Base-by-base conservation (phyloP, 2,888 invertebrate genomes). In the Spisula solida region DNA sequence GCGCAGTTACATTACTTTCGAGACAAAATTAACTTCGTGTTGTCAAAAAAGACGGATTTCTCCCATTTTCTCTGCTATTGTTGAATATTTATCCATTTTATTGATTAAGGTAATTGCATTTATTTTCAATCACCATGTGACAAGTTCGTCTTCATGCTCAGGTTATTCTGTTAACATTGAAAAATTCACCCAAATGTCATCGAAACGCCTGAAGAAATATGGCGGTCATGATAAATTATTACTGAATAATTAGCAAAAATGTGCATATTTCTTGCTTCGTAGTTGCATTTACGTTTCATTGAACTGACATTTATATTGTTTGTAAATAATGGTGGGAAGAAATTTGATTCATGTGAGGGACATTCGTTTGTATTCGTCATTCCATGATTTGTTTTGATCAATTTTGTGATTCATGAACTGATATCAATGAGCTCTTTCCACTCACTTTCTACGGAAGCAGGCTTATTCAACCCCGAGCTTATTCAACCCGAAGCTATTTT, bases 221-320 rank as follows among this genome's bases (percentile, higher is more conserved):
- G 94, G 94, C 94, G 94, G 94, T 93, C 93, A 56, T 82, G 83
- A 83, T 83, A 83, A 83, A 83, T 83, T 83, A 83, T 83, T 85
- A 92, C 90, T 93, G 92, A 94, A 94, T 93, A 94, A 94, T 94
- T 94, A 94, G 91, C 94, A 93, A 80, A 48, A 80, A 20, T 48
- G 20, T 80, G 51, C 25, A 18, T 20, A 31, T 75, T 31, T 31
- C 29, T 75, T 34, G 8, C 25, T 25, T 25, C 25, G 8, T n/a
- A 25, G 20, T 66, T 25, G 5, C n/a, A 8, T 8, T 25, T 25
- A 25, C 25, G 25, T 66, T 66, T 12, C 25, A 25, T 66, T 25
- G 8, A 25, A 25, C 60, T 66, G 25, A n/a, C 5, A 25, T 25
- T 2, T 14, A 51, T 51, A 16, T 51, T 14, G 1, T 51, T 51